Evolutionary conservation across 2,888 invertebrate genomes (phyloP), one percentile per base, ranked within the genome.

Genomic region (Perithous albicinctus): DNA sequence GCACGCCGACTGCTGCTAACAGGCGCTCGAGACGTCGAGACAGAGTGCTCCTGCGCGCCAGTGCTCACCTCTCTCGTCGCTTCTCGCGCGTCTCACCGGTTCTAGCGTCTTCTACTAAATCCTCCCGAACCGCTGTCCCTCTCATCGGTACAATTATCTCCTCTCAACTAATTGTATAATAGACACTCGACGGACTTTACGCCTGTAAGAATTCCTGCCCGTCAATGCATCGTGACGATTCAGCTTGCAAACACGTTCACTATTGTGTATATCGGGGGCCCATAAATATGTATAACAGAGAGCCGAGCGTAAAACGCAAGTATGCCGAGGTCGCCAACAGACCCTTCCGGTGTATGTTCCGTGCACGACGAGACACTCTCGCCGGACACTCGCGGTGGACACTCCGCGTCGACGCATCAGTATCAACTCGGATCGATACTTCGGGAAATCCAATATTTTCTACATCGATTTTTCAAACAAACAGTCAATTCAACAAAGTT

Each of bases 321-420:
- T 74, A 69, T 74, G 81, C 74, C 74, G 81, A 81, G 81, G 81
- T 59, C 48, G 56, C 46, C 54, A 59, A 48, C 64, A 59, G 75
- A 74, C 78, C 81, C 81, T 78, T 81, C 81, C 81, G 81, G 76
- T 74, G 54, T n/a, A n/a, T 64, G 51, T 74, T 35, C 18, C 26
- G 32, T n/a, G 46, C 41, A 7, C 48, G 26, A 41, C 18, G 43
- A 20, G 67, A n/a, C 38, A 15, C n/a, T 43, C n/a, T n/a, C n/a
- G n/a, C n/a, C n/a, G n/a, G n/a, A n/a, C n/a, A n/a, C n/a, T n/a
- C n/a, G n/a, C n/a, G n/a, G n/a, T n/a, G n/a, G n/a, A n/a, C n/a
- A n/a, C n/a, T n/a, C n/a, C n/a, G n/a, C n/a, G n/a, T n/a, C n/a
- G n/a, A n/a, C n/a, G n/a, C n/a, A n/a, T n/a, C n/a, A n/a, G n/a